Evolutionary conservation across 1,140 invertebrate genomes (phyloP), one percentile per base, ranked within the genome.

Genomic region (Apis dorsata): DNA sequence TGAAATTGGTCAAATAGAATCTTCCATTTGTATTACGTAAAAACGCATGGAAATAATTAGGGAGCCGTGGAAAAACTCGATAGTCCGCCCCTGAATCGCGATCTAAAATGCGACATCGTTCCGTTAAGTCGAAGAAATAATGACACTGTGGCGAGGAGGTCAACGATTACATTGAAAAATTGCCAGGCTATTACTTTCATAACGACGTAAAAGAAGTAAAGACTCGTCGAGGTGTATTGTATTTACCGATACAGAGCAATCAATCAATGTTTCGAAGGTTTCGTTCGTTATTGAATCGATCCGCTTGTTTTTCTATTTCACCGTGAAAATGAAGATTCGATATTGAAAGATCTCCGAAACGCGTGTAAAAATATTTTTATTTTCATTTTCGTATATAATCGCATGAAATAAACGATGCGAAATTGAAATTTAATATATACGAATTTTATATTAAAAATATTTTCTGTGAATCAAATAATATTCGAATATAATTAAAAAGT

Each of bases 121-220:
- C 5, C 17, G 15, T 51, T 24, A 11, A 13, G 8, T 17, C 11
- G 28, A 78, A 44, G 51, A 65, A 17, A 78, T 55, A 28, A 12
- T 34, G 44, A 78, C 55, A 34, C 34, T 34, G 2, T 34, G 34
- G 34, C 34, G 34, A 2, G 75, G 60, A 49, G 7, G 44, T 19
- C 34, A 55, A 68, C 63, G 28, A 68, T 78, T 55, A 44, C 63
- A 13, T 44, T 53, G 63, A 53, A 68, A 57, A 68, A 78, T 78
- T 17, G 51, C 75, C 53, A 21, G 21, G 15, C 24, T 44, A 57
- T 78, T 78, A 57, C 51, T 19, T 63, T 63, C 60, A 10, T n/a
- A 28, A 53, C 19, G 12, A 17, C 5, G 11, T 15, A 4, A 44
- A 44, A 44, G 28, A 62, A 28, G 12, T 63, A 76, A 65, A 49